Evolutionary conservation across 1,140 invertebrate species (phyloP), one percentile per base, ranked within the genome.

Genomic region (Thaumatotibia leucotreta): DNA sequence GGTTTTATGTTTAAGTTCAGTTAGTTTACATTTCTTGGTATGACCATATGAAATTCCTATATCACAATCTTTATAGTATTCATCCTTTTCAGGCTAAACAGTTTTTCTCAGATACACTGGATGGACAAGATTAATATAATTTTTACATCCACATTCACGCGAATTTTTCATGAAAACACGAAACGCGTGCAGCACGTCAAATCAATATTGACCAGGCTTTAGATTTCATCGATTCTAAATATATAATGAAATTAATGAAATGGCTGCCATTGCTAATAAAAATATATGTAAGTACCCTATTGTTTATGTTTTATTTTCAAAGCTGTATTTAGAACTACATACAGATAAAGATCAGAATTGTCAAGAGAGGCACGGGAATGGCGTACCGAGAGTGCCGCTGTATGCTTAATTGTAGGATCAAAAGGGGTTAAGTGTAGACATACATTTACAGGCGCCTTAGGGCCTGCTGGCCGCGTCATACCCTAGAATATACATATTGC

Each of bases 381-480:
- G 9, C 39, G 65, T 65, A 65, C 64, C 70, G 77, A 83, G 73
- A 69, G 80, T 82, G 83, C 88, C 77, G 76, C 77, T 80, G 52
- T 58, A 82, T 84, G 80, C 83, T 85, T 88, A 91, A 91, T 91
- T 91, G 88, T 86, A 76, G 79, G 88, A 89, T 91, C 88, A 91
- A 91, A 89, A 89, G 88, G 88, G 88, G 88, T 91, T 86, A 91
- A 91, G 82, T 91, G 88, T 89, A 84, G 87, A 85, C 83, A 88
- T 88, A 85, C 83, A 88, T 85, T 87, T 86, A 85, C 85, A 84
- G 82, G 82, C 84, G 88, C 84, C 82, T 87, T 88, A 84, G 86
- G 84, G 78, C 84, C 79, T 76, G 27, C 23, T 52, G 23, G 23
- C 4, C 52, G 83, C 86, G 84, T 91, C 86, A 91, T 88, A 72